Base-by-base conservation (phyloP, 2,888 invertebrate genomes). In the Mechanitis messenoides region DNA sequence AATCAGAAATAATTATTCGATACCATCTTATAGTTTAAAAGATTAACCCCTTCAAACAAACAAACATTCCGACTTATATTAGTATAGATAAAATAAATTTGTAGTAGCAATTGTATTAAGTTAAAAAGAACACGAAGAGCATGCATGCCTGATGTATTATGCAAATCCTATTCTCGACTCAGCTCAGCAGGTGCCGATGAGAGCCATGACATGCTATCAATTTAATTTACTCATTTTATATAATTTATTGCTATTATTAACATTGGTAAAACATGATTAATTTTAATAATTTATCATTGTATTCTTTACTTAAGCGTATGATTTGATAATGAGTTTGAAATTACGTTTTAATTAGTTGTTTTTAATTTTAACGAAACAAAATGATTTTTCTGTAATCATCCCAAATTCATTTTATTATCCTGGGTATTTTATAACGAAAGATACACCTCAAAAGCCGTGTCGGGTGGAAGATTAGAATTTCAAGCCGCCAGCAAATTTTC, bases 151-250 rank as follows among this genome's bases (percentile, higher is more conserved):
- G 57, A 60, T 56, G 59, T 63, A 63, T 63, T 68, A 68, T 67
- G 63, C 65, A 65, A 68, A 68, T 67, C 55, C 59, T 42, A 38
- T 59, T 61, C 54, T 64, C 53, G 53, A 56, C 58, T 58, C 47
- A 46, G 63, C 68, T 33, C 68, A 69, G 68, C 69, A 67, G 69
- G 69, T 68, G 66, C 60, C 64, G 63, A 62, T 60, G 33, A 58
- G 61, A 61, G 56, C 38, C 53, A 56, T 55, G 57, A 58, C 45
- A 56, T 57, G 53, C 59, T 55, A 67, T 63, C 63, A 64, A 68
- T 63, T 64, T 63, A 63, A 62, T 64, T 64, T 61, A 55, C 55
- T 63, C 58, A 45, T 60, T 50, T 59, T 61, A 56, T 56, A 55
- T 66, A 59, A 66, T 58, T 64, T 66, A 64, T 64, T 45, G 45